Percentiles rank a stretch among this genome's conserved stretches.
phyloP scores from a whole-genome alignment of 2,888 invertebrate genomes.

The Trichogramma dendrolimi region DNA sequence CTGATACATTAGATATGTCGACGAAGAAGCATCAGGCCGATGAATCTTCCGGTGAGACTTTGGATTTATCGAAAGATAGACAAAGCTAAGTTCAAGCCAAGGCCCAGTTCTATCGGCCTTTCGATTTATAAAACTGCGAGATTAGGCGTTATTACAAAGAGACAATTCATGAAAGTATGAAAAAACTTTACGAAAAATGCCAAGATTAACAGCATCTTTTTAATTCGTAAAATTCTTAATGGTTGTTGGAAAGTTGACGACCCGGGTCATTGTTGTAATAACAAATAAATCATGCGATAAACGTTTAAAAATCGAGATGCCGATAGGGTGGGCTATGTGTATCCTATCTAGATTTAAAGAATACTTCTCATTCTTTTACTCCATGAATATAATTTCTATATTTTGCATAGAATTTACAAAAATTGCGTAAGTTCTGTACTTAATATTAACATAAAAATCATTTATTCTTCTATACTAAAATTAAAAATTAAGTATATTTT shows the following conservation, averaged over 20 bases:
- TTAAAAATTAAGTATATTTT: too few species aligned
- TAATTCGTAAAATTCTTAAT: too few species aligned
- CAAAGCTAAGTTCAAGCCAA: slow-evolving; percentile 31
- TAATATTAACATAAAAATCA: too few species aligned
- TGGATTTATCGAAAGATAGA: slow-evolving; percentile 48
- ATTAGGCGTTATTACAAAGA: not conserved
- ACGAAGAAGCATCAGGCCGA: slow-evolving; percentile 41
- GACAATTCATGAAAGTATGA: not conserved
- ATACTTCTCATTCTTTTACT: too few species aligned
- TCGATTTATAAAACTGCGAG: slow-evolving; percentile 25
- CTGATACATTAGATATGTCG: slow-evolving; percentile 46
- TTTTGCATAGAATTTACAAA: too few species aligned
- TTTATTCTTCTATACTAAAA: too few species aligned
- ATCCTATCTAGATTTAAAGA: too few species aligned
- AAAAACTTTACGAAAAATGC: not conserved
- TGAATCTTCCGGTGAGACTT: slow-evolving; percentile 40
- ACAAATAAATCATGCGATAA: not conserved
- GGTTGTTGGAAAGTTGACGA: too few species aligned
- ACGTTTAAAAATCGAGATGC: slow-evolving; percentile 17
- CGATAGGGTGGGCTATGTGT: slow-evolving; percentile 10
- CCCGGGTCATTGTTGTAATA: too few species aligned
- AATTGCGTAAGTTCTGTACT: too few species aligned
- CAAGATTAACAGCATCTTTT: too few species aligned
- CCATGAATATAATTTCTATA: too few species aligned
- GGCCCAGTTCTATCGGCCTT: slow-evolving; percentile 26